Evolutionary conservation across 2,888 invertebrate species (phyloP).

Genomic region (Callyntrura sp.): DNA sequence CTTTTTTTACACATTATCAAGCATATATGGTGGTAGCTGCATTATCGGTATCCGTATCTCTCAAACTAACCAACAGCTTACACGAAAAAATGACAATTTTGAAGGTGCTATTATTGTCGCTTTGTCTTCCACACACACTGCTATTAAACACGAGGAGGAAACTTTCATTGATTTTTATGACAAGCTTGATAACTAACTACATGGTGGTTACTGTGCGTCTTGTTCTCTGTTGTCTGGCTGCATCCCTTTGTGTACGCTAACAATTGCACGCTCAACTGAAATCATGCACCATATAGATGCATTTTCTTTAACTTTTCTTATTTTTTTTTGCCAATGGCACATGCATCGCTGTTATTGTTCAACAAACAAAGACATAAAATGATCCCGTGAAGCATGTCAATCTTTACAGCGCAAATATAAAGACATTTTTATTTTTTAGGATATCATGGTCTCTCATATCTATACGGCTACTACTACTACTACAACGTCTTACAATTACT

Average conservation of each 20-base stretch:
- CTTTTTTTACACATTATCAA: conserved; percentile 19
- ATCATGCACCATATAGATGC: conserved; percentile 20
- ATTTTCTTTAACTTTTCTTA: conserved; percentile 32
- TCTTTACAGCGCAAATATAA: conserved; percentile 46
- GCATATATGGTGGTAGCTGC: conserved; percentile 19
- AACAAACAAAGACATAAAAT: conserved; percentile 69
- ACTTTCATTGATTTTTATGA: conserved; percentile 72
- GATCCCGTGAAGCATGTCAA: conserved; percentile 63
- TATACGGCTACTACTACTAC: background rate
- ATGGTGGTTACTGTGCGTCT: conserved; percentile 10
- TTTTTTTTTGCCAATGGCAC: conserved; percentile 67
- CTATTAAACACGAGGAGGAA: conserved; percentile 17
- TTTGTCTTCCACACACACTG: background rate
- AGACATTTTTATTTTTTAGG: conserved; percentile 47
- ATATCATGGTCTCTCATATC: conserved; percentile 13
- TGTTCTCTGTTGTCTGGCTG: conserved; percentile 22
- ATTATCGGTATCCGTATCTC: conserved; percentile 13
- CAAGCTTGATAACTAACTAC: background rate
- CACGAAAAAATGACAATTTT: conserved; percentile 17
- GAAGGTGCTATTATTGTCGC: conserved; percentile 34
- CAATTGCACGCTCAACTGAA: conserved; percentile 36
- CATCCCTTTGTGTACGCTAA: background rate
- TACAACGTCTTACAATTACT: background rate
- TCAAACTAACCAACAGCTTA: background rate
- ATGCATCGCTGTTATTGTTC: conserved; percentile 44